Percentiles rank a stretch among this genome's conserved stretches.
phyloP scores from a whole-genome alignment of 92 coral and sea anemone species.

The Hydrozoanthus gracilis region DNA sequence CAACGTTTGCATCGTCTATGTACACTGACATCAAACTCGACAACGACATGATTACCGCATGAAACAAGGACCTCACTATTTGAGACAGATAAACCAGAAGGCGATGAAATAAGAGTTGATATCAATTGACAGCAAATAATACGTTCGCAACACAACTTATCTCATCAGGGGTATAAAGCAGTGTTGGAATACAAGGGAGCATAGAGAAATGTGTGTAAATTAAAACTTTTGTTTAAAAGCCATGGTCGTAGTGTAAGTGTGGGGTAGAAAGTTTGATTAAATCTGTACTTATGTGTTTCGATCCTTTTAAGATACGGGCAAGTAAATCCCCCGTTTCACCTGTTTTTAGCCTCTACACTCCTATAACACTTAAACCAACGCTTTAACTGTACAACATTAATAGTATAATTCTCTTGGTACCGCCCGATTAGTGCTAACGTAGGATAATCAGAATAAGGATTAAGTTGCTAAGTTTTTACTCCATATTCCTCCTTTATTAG shows the following conservation, averaged over 20 bases:
- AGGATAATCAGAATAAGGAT: not conserved
- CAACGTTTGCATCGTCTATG: constrained; percentile 4
- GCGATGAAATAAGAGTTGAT: constrained; percentile 55
- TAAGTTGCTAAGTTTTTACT: not conserved
- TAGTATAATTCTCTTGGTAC: not conserved
- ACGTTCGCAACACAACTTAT: too few relatives aligned
- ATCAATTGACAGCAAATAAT: constrained; percentile 46
- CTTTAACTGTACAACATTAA: not conserved
- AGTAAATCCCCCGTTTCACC: not conserved
- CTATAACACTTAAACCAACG: not conserved
- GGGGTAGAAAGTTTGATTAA: not conserved
- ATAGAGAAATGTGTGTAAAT: too few relatives aligned
- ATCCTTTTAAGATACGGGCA: not conserved
- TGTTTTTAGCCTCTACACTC: not conserved
- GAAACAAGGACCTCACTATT: constrained; percentile 52
- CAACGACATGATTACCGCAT: constrained; percentile 52
- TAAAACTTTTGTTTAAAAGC: too few relatives aligned
- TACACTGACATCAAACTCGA: constrained; percentile 34
- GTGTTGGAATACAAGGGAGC: too few relatives aligned
- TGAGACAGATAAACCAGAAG: constrained; percentile 54
- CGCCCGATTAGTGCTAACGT: not conserved
- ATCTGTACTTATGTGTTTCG: too few relatives aligned
- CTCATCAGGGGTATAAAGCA: too few relatives aligned
- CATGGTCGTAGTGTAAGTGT: too few relatives aligned
- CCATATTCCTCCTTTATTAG: not conserved